Evolutionary conservation across 2,113 vertebrate species (phyloP).

Genomic region (Craseonycteris thonglongyai): DNA sequence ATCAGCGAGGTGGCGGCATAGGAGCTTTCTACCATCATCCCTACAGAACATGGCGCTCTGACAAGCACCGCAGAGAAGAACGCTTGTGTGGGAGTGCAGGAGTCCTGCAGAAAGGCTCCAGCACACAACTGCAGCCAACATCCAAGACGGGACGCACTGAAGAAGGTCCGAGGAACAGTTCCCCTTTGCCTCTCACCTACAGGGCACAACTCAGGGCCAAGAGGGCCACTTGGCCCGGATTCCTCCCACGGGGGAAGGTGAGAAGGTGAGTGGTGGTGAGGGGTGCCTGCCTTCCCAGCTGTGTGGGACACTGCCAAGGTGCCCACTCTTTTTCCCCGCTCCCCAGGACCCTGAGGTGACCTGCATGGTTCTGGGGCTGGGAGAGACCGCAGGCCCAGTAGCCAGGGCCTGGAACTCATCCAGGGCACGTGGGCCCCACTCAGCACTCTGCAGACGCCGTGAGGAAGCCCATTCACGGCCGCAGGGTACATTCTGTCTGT

Average conservation of each 20-base stretch:
- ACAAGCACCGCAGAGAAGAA: neutral
- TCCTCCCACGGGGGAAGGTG: neutral
- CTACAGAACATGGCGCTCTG: accelerated
- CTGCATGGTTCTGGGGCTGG: neutral
- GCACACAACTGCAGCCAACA: accelerated
- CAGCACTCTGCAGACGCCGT: accelerated
- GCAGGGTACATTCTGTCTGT: neutral
- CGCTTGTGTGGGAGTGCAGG: neutral
- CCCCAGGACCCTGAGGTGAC: neutral
- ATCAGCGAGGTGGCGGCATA: neutral
- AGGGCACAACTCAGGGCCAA: neutral
- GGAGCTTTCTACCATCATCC: no score
- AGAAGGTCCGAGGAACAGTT: neutral
- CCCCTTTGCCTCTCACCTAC: neutral
- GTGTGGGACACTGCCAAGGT: neutral
- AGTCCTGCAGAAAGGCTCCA: neutral
- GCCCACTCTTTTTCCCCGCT: neutral
- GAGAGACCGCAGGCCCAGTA: neutral
- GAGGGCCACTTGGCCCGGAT: neutral
- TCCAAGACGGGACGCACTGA: neutral
- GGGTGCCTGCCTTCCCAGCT: neutral
- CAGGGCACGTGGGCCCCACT: neutral
- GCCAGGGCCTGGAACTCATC: neutral
- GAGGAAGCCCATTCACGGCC: neutral
- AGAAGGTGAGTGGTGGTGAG: neutral